phyloP scores from a whole-genome alignment of 2,888 invertebrate species.

The Gymnoscelis rufifasciata region DNA sequence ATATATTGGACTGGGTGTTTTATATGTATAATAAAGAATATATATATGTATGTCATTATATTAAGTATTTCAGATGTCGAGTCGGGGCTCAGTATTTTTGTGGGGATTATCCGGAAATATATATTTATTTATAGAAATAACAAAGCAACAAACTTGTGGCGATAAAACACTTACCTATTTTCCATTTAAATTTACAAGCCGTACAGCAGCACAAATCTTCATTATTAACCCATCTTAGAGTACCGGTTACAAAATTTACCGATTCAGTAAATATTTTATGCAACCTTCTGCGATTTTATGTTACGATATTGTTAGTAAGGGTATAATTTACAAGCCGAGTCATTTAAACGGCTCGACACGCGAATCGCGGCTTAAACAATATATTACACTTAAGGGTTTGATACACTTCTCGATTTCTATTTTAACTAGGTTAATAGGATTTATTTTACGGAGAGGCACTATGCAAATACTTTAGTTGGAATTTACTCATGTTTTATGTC shows the following conservation, averaged over 20 bases:
- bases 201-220: constrained; percentile 13
- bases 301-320: constrained; percentile 27
- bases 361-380: constrained; percentile 23
- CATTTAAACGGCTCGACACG: constrained; percentile 26
- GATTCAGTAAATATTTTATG: constrained; percentile 27
- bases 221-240: constrained; percentile 20
- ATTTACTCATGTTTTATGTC: too few relatives aligned
- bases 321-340: constrained; percentile 32
- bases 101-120: too few relatives aligned
- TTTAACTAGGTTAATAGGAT: neutral
- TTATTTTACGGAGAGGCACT: neutral
- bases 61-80: too few relatives aligned
- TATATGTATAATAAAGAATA: too few relatives aligned
- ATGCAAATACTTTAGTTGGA: too few relatives aligned
- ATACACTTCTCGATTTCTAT: constrained; percentile 4
- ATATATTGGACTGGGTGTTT: too few relatives aligned
- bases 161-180: too few relatives aligned
- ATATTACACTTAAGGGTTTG: constrained; percentile 24
- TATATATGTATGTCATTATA: too few relatives aligned
- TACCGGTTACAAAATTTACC: constrained; percentile 11
- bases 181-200: too few relatives aligned
- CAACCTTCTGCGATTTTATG: constrained; percentile 25
- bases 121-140: too few relatives aligned
- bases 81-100: too few relatives aligned
- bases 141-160: too few relatives aligned